Percentiles rank a stretch among this genome's conserved stretches.
Evolutionary conservation across 2,797 vertebrate genomes (phyloP).

Genomic region (Danio aesculapii): DNA sequence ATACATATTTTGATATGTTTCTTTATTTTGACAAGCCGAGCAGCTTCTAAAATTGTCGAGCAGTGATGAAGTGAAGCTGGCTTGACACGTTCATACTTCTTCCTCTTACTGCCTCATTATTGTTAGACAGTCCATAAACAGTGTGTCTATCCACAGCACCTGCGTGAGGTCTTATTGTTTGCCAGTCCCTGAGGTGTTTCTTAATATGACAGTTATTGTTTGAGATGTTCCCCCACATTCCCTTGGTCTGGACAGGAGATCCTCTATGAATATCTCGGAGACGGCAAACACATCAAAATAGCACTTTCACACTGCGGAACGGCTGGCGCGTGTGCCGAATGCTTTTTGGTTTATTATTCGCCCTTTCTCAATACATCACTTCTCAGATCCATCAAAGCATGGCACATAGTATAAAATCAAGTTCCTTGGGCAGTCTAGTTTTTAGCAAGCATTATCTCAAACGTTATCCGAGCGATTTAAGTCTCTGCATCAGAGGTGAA

Average conservation of each 20-base stretch:
- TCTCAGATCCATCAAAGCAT: constrained; percentile 5
- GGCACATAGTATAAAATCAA: constrained; percentile 8
- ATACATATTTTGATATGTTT: constrained; percentile 9
- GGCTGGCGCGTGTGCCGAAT: background rate
- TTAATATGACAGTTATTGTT: constrained; percentile 50
- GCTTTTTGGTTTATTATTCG: background rate
- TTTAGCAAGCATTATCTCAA: constrained; percentile 3
- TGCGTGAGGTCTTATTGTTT: constrained; percentile 36
- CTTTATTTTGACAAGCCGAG: constrained; percentile 44
- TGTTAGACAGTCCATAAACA: constrained; percentile 48
- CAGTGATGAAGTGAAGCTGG: constrained; percentile 26
- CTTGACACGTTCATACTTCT: constrained; percentile 32
- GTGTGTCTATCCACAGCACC: constrained; percentile 13
- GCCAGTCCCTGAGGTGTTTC: constrained; percentile 30
- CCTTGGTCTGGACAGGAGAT: constrained; percentile 41
- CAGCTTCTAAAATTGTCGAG: constrained; percentile 28
- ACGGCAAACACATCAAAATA: constrained; percentile 18
- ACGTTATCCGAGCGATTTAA: constrained; percentile 10
- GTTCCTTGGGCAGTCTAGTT: background rate
- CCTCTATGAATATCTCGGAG: constrained; percentile 19
- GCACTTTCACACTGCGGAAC: background rate
- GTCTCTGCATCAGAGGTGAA: constrained; percentile 6
- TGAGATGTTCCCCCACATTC: constrained; percentile 35
- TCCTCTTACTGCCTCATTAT: constrained; percentile 41
- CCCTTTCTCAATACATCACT: constrained; percentile 11